Evolutionary conservation across 2,113 vertebrate genomes (phyloP).

Genomic region (Podarcis muralis): DNA sequence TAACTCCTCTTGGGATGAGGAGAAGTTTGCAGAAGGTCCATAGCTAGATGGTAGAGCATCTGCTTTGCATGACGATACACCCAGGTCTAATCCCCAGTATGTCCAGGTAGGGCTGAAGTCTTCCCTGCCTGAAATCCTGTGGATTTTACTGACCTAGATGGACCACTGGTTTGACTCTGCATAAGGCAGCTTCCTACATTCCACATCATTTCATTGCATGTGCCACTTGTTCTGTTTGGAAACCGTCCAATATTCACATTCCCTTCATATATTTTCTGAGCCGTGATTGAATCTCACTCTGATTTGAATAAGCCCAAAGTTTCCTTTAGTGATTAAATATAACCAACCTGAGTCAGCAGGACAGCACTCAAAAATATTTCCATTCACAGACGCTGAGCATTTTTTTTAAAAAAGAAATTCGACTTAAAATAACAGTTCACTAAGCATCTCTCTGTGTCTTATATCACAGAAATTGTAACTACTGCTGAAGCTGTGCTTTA

Average conservation of each 20-base stretch:
- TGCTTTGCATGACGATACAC: too few species aligned
- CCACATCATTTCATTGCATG: not conserved
- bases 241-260: not conserved
- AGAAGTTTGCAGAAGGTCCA: too few species aligned
- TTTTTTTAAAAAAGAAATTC: too few species aligned
- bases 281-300: not conserved
- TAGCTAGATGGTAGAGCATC: too few species aligned
- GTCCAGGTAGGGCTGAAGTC: too few species aligned
- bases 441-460: not conserved
- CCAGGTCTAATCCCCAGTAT: too few species aligned
- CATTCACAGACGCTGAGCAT: not conserved
- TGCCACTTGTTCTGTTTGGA: not conserved
- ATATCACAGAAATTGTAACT: rapidly evolving
- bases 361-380: not conserved
- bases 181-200: too few species aligned
- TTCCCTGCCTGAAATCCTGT: too few species aligned
- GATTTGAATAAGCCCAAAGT: not conserved
- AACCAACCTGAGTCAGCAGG: not conserved
- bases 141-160: too few species aligned
- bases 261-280: not conserved
- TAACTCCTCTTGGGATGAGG: too few species aligned
- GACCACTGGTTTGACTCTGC: too few species aligned
- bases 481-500: not conserved
- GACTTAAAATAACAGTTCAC: not conserved
- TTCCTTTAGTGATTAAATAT: not conserved